Conservation (phyloP, 1,140 invertebrate species). For the Sinonovacula constricta region DNA sequence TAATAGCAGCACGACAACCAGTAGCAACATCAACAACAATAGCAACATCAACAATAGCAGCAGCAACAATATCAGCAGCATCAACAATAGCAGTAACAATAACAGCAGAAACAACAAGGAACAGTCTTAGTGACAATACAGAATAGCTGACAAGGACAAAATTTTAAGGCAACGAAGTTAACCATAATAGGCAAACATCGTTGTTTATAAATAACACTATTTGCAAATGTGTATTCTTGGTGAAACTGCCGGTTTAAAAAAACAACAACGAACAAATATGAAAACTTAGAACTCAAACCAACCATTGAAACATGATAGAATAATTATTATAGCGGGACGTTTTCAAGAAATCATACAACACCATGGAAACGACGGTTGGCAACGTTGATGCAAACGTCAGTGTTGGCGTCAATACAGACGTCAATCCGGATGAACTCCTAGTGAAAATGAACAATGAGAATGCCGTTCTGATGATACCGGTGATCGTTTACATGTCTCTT, state of each 20-base stretch:
- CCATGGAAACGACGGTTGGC: neutral
- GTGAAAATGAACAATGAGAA: constrained; percentile 43
- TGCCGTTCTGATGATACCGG: constrained; percentile 37
- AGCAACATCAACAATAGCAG: no score
- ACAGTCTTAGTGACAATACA: no score
- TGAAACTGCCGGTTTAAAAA: no score
- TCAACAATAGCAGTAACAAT: no score
- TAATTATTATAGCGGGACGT: neutral
- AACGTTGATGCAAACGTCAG: neutral
- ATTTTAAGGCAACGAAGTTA: neutral
- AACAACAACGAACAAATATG: neutral
- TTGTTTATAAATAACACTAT: no score
- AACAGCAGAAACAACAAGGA: no score
- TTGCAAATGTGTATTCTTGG: no score
- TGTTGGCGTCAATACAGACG: neutral
- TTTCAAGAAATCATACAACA: neutral
- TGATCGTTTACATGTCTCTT: constrained; percentile 48
- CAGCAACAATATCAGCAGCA: no score
- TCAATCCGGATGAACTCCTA: constrained; percentile 4
- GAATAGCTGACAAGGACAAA: no score
- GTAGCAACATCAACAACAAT: no score
- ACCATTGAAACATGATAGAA: neutral
- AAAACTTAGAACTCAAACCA: neutral
- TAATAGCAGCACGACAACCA: no score
- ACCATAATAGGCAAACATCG: neutral